Evolutionary conservation across 2,113 vertebrate species (phyloP), one percentile per base, ranked within the genome.

Genomic region (Tyto alba): DNA sequence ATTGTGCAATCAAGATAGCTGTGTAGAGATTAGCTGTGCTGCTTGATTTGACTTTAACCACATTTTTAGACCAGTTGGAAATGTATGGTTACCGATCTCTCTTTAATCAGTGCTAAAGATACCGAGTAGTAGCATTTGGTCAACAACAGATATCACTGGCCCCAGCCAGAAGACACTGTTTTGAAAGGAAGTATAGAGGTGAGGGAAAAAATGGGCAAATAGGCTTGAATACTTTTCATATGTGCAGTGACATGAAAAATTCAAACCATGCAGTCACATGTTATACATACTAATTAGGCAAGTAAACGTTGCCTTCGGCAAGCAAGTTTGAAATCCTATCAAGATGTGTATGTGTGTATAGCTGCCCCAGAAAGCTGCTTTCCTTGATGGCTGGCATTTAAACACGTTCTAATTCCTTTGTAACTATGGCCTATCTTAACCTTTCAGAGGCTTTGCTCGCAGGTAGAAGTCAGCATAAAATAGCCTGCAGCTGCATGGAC

Each of bases 181-280:
- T 27, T 16, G 45, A 52, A 23, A 60, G 29, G 9, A 83, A 45
- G 30, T 19, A 3, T 23, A 23, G 29, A 20, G 25, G 5, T 27
- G 47, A n/a, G 21, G 59, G 36, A 7, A 3, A 67, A 18, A 81
- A 16, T 9, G 16, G 17, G 10, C 57, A 50, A 29, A 57, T 9
- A 20, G 29, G 13, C 85, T 40, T 19, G 34, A 57, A 41, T 52
- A 22, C 5, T 79, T 79, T 74, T 73, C 2, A 0, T 64, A 4
- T 11, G 34, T 68, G 71, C 71, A 59, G 41, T 73, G 60, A 67
- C 4, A 0, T 45, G 68, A 64, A n/a, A 50, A 47, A 12, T 21
- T 32, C n/a, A 52, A 88, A 60, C 43, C 25, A 1, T 4, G 29
- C 17, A 8, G 45, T 64, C 36, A 23, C 1, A 0, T 62, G 17